A percentile compares a stretch with the other conserved stretches of the same genome.
Evolutionary conservation across 2,797 vertebrate species (phyloP).

Genomic region (Heterohyrax brucei): DNA sequence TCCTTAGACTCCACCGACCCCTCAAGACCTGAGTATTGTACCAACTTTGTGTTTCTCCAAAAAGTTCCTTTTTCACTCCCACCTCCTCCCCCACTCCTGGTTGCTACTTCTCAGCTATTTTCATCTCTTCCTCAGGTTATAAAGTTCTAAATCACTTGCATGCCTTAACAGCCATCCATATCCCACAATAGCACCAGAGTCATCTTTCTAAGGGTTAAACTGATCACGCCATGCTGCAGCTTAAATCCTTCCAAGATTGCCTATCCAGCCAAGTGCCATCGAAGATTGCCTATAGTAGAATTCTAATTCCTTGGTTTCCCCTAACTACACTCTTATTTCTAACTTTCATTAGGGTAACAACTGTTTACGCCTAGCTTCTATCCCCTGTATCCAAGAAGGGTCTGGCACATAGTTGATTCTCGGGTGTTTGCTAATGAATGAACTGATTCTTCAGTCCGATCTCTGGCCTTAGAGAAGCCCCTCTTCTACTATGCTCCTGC

Average conservation of each 20-base stretch:
- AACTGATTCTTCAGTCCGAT: neutral
- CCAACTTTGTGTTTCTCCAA: neutral
- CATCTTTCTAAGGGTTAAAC: constrained; percentile 25
- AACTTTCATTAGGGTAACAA: neutral
- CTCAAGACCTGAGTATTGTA: neutral
- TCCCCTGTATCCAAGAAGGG: neutral
- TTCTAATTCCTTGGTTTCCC: neutral
- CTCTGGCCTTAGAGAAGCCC: neutral
- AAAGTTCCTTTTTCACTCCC: neutral
- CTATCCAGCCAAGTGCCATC: neutral
- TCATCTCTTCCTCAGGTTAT: neutral
- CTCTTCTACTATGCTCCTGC: neutral
- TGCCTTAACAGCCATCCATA: constrained; percentile 1
- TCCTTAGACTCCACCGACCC: neutral
- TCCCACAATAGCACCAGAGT: constrained; percentile 5
- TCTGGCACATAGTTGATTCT: neutral
- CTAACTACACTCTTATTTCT: neutral
- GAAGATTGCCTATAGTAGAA: neutral
- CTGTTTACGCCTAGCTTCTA: constrained; percentile 2
- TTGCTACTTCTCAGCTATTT: neutral
- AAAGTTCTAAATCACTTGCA: constrained; percentile 28
- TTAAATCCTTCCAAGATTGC: constrained; percentile 2
- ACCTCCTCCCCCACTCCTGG: neutral
- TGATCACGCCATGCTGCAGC: neutral
- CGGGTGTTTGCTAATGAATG: no score